A percentile compares a stretch with the other conserved stretches of the same genome.
These are phyloP conservation scores for Parambassis ranga DNA, from an alignment of 2,797 vertebrate species.

Conservation along the genomic window DNA sequence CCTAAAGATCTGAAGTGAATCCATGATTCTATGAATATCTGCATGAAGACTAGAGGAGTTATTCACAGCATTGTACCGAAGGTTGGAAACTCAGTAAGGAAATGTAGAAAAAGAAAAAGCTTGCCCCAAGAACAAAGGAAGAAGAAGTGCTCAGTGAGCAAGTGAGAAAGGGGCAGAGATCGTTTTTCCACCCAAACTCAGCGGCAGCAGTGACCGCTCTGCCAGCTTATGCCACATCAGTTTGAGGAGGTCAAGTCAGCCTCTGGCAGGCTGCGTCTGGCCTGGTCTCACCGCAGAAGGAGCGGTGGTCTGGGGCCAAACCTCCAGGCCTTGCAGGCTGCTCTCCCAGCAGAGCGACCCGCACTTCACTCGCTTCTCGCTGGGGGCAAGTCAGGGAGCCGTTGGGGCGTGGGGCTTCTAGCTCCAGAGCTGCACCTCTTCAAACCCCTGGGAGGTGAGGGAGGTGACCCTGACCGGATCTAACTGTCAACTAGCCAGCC, in stretches of 20 bases:
- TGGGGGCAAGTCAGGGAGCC: conserved; percentile 70
- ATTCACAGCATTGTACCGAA: not conserved
- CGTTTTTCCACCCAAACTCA: conserved; percentile 42
- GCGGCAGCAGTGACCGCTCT: conserved; percentile 65
- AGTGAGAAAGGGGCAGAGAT: conserved; percentile 38
- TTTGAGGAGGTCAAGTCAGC: conserved; percentile 78
- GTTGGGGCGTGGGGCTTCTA: conserved; percentile 69
- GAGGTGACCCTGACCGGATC: conserved; percentile 64
- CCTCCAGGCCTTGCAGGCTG: conserved; percentile 54
- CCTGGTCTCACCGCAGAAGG: conserved; percentile 62
- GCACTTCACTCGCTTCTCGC: conserved; percentile 60
- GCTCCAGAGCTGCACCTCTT: conserved; percentile 55
- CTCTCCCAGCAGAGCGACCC: conserved; percentile 54
- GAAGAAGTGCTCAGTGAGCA: conserved; percentile 21
- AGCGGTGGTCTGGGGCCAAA: conserved; percentile 51
- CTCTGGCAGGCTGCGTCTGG: conserved; percentile 70
- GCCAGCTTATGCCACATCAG: conserved; percentile 70
- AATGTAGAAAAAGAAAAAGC: conserved; percentile 7
- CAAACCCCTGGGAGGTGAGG: conserved; percentile 55
- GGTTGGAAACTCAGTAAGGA: not conserved
- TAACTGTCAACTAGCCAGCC: conserved; percentile 73
- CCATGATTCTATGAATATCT: no score
- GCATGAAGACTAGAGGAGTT: not conserved
- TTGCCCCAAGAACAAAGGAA: conserved; percentile 19
- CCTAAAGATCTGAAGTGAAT: no score